Base-by-base conservation (phyloP, 2,797 vertebrate species). In the Loriculus beryllinus region DNA sequence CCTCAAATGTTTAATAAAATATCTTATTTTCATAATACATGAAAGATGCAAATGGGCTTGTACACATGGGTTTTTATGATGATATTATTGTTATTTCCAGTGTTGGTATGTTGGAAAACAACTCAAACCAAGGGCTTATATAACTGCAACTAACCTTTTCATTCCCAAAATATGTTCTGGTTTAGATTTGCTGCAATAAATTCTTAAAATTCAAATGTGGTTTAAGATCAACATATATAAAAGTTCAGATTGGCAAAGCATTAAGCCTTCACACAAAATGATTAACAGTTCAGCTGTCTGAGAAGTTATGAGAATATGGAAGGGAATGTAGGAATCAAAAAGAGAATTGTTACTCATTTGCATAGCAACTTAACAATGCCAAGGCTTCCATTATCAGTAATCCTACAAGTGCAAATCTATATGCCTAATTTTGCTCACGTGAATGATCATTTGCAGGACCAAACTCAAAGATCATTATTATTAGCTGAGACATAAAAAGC, bases 1-100 rank as follows among this genome's bases (percentile, higher is more conserved):
- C 19, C 64, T 90, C 29, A 88, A 93, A 74, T 52, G n/a, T 94
- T 92, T 93, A 88, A 92, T 88, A 95, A 93, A 74, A 88, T 80
- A 78, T 47, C 20, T 33, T 49, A 40, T 93, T 89, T 95, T 22
- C 71, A 89, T 93, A 82, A 85, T 71, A 42, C 10, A n/a, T 60
- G 23, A 82, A 93, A 92, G 19, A 82, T 64, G 19, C 31, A 60
- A 90, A 74, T 0, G 0, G 9, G 6, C 14, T 77, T 40, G 21
- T 54, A 82, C 35, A 43, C 28, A 22, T 77, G n/a, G n/a, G 29
- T 59, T 33, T 92, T 31, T 20, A 28, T 75, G 11, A 68, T 22
- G 28, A 6, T 80, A 39, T 71, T 88, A 39, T 15, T 93, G 28
- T 68, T 20, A 89, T 86, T 95, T 87, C 33, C n/a, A 71, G 3